Conservation (phyloP, 2,797 vertebrate species). For the Syncerus caffer region DNA sequence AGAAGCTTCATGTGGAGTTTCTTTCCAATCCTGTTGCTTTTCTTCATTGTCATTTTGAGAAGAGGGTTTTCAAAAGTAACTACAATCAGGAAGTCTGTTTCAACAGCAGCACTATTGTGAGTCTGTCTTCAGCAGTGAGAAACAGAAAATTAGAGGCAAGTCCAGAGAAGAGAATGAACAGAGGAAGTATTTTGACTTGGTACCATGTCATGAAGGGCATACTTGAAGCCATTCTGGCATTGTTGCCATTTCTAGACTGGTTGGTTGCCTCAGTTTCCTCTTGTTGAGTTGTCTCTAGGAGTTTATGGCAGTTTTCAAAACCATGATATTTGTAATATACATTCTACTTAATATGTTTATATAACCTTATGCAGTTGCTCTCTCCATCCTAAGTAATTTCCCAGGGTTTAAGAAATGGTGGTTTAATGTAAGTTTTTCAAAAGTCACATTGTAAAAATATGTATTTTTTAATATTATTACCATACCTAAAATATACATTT, state of each 20-base stretch:
- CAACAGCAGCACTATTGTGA: neutral
- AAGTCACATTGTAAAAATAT: slow-evolving; percentile 46
- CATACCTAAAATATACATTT: slow-evolving; percentile 55
- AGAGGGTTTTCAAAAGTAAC: slow-evolving; percentile 23
- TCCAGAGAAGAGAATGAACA: neutral
- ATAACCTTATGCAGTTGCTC: neutral
- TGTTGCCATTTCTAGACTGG: neutral
- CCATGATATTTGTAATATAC: neutral
- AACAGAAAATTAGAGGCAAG: slow-evolving; percentile 1
- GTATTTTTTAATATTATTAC: slow-evolving; percentile 38
- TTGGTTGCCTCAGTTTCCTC: neutral
- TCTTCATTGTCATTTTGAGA: slow-evolving; percentile 30
- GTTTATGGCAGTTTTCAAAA: slow-evolving; percentile 15
- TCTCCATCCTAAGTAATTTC: neutral
- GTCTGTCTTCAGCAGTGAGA: neutral
- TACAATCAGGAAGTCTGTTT: neutral
- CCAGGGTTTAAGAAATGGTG: slow-evolving; percentile 26
- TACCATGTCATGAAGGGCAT: neutral
- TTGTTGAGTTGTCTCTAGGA: neutral
- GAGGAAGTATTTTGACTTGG: neutral
- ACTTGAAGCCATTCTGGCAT: neutral
- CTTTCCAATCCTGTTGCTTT: neutral
- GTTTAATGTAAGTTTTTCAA: slow-evolving; percentile 46
- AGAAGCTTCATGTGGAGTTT: neutral
- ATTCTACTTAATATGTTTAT: neutral